A percentile compares a stretch with the other conserved stretches of the same genome.
phyloP scores from a whole-genome alignment of 2,888 invertebrate genomes.

The Horisme vitalbata region DNA sequence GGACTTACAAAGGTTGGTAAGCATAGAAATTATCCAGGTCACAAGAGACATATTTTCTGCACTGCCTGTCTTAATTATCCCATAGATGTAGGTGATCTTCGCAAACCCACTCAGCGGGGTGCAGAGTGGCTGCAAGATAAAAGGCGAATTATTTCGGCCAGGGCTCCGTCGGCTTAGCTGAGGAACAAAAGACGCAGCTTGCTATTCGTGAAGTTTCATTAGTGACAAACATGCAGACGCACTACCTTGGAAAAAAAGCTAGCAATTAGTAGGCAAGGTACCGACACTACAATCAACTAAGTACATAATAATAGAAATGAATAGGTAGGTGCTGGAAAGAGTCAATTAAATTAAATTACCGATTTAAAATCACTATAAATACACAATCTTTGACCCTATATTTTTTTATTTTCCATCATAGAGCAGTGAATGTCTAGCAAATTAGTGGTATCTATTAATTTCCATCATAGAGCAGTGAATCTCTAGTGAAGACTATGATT shows the following conservation, averaged over 20 bases:
- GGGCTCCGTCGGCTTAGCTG: constrained; percentile 9
- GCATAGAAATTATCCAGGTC: constrained; percentile 92
- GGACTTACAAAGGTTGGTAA: constrained; percentile 90
- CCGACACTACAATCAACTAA: background rate
- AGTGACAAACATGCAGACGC: constrained; percentile 12
- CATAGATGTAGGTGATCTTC: constrained; percentile 89
- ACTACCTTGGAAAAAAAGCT: constrained; percentile 5
- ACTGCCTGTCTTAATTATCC: constrained; percentile 87
- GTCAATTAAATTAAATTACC: too few species aligned
- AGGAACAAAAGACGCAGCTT: constrained; percentile 16
- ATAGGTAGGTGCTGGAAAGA: too few species aligned
- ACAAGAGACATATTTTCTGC: constrained; percentile 90
- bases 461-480: too few species aligned
- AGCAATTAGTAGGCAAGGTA: too few species aligned
- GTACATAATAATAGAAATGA: too few species aligned
- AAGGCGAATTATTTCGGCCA: constrained; percentile 17
- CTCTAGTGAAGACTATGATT: too few species aligned
- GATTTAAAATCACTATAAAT: too few species aligned
- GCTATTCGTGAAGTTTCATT: constrained; percentile 15
- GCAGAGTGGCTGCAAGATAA: constrained; percentile 85
- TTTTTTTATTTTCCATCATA: too few species aligned
- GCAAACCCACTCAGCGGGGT: constrained; percentile 92
- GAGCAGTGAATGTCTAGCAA: too few species aligned
- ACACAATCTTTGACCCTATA: too few species aligned
- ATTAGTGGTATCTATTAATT: too few species aligned